Evolutionary conservation across 2,113 vertebrate genomes (phyloP).

Genomic region (Petaurus breviceps): DNA sequence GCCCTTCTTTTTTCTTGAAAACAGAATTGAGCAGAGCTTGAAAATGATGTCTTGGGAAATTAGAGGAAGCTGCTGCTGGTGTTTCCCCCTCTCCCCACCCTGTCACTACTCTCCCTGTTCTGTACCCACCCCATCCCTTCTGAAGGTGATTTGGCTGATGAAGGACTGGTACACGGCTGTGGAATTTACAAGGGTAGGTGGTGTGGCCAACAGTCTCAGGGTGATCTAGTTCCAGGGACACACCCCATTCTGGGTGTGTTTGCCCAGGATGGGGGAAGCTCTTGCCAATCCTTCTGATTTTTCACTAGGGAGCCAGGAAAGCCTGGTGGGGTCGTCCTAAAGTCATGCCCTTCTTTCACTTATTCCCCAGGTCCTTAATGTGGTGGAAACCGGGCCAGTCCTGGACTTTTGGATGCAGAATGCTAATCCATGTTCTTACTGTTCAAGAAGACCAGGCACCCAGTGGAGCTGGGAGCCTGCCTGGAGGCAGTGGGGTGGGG

Average conservation of each 20-base stretch:
- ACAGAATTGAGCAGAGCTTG: not conserved
- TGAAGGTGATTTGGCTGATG: constrained; percentile 45
- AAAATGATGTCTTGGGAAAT: constrained; percentile 27
- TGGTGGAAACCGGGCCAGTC: not conserved
- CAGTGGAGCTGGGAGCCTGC: not conserved
- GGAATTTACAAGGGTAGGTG: constrained; percentile 79
- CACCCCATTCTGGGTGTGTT: constrained; percentile 39
- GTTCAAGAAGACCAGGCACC: not conserved
- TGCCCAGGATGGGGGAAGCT: constrained; percentile 5
- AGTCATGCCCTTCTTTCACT: not conserved
- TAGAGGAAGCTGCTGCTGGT: not conserved
- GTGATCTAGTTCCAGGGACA: constrained; percentile 63
- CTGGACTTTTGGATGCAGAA: not conserved
- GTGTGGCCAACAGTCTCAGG: constrained; percentile 65
- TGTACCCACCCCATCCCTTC: not conserved
- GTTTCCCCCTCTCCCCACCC: not conserved
- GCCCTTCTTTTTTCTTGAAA: not conserved
- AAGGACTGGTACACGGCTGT: constrained; percentile 63
- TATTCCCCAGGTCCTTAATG: not conserved
- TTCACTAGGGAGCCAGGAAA: not conserved
- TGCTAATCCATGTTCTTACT: not conserved
- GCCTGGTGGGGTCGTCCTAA: not conserved
- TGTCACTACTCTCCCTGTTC: not conserved
- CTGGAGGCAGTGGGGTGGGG: not conserved
- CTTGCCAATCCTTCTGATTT: constrained; percentile 53